phyloP scores from a whole-genome alignment of 2,888 invertebrate genomes.

The Orchesellides sinensis region DNA sequence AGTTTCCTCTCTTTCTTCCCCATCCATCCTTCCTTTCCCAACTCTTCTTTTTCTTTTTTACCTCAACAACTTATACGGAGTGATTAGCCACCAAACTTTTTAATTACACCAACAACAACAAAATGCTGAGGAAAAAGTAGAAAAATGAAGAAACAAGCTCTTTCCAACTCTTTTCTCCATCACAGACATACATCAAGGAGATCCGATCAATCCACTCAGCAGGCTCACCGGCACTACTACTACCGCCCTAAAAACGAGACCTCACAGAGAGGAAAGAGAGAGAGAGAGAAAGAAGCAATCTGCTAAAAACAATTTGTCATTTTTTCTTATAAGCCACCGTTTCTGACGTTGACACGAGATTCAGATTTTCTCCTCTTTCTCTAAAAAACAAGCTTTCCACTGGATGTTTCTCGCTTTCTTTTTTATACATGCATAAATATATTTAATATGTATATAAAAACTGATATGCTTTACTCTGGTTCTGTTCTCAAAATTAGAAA shows the following conservation, averaged over 20 bases:
- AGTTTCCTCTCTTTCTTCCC: conserved; percentile 29
- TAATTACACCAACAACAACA: conserved; percentile 66
- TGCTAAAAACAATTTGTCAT: conserved; percentile 75
- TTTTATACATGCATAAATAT: neutral
- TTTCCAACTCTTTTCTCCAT: conserved; percentile 27
- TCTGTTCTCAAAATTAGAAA: neutral
- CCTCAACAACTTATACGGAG: conserved; percentile 64
- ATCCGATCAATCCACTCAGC: conserved; percentile 59
- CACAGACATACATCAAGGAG: conserved; percentile 10
- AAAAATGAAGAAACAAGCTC: conserved; percentile 35
- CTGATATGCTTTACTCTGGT: neutral
- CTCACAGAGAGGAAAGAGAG: too few species aligned
- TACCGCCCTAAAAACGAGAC: conserved; percentile 13
- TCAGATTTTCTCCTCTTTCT: conserved; percentile 44
- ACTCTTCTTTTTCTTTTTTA: conserved; percentile 35
- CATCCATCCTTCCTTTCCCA: conserved; percentile 3
- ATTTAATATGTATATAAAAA: too few species aligned
- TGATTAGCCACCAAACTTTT: conserved; percentile 65
- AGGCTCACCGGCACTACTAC: conserved; percentile 32
- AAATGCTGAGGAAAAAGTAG: conserved; percentile 49
- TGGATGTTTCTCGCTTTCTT: neutral
- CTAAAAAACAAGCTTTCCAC: neutral
- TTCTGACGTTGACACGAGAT: conserved; percentile 72
- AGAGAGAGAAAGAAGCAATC: conserved; percentile 52
- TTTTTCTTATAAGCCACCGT: conserved; percentile 68